Evolutionary conservation across 37 sponge, comb jelly and placozoan species (phyloP).

Genomic region (Diacarnus erythraeanus): DNA sequence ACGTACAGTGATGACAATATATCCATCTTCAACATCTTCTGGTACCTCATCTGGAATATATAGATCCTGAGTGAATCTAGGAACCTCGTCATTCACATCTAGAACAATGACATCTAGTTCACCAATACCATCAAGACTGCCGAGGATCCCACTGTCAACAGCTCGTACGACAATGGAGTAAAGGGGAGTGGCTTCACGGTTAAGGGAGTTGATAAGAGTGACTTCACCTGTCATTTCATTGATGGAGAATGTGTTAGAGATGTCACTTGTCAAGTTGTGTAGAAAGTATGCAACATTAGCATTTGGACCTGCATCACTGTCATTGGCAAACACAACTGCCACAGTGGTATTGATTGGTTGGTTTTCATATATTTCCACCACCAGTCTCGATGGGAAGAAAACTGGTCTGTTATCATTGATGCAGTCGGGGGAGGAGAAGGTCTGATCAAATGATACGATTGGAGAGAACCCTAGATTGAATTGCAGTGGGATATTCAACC

Average conservation of each 20-base stretch:
- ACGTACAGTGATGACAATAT: conserved; percentile 16
- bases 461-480: conserved; percentile 54
- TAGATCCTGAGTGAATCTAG: conserved; percentile 31
- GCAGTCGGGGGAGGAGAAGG: conserved; percentile 53
- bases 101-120: conserved; percentile 57
- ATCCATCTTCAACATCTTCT: conserved; percentile 29
- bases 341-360: conserved; percentile 7
- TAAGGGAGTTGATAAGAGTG: conserved; percentile 18
- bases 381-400: conserved; percentile 27
- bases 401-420: conserved; percentile 51
- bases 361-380: conserved; percentile 16
- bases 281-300: conserved; percentile 27
- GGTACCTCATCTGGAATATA: conserved; percentile 22
- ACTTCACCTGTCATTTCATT: conserved; percentile 58
- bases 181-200: conserved; percentile 40
- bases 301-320: conserved; percentile 61
- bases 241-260: conserved; percentile 38
- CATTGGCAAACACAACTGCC: conserved; percentile 61
- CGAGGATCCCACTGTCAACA: conserved; percentile 20
- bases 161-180: conserved; percentile 44
- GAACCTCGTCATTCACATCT: conserved; percentile 64
- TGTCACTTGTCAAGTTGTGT: background rate
- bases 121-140: conserved; percentile 13
- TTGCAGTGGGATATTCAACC: conserved; percentile 6
- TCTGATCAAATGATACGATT: conserved; percentile 24